Evolutionary conservation across 2,113 vertebrate genomes (phyloP).

Genomic region (Ptilorrhoa leucosticta): DNA sequence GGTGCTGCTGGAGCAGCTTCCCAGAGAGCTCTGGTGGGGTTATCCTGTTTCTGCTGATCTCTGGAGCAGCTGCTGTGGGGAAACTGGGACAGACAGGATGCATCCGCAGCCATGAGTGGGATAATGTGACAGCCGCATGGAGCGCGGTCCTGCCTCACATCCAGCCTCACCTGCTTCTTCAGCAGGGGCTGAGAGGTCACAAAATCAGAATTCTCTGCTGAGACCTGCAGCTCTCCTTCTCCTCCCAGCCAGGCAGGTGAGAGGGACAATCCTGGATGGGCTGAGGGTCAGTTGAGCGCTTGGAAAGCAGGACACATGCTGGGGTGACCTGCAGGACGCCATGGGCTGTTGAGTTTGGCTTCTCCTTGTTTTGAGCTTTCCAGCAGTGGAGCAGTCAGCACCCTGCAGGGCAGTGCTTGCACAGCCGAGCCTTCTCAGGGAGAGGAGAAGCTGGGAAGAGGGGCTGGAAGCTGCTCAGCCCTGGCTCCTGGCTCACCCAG

Average conservation of each 20-base stretch:
- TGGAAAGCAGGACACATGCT: not conserved
- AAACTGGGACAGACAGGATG: not conserved
- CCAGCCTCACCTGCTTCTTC: not conserved
- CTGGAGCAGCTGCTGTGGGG: not conserved
- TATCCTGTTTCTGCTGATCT: not conserved
- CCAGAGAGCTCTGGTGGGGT: not conserved
- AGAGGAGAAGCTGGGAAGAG: not conserved
- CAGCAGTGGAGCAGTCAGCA: not conserved
- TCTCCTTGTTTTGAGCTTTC: not conserved
- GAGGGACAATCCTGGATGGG: not conserved
- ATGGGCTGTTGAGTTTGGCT: not conserved
- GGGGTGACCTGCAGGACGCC: not conserved
- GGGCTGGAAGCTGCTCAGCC: not conserved
- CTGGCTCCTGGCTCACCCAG: not conserved
- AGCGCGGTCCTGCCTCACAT: not conserved
- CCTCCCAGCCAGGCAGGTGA: not conserved
- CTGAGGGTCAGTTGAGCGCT: too few species aligned
- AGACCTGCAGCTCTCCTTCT: not conserved
- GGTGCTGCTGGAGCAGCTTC: not conserved
- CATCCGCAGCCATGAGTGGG: rapidly evolving
- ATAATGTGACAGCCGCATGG: rapidly evolving
- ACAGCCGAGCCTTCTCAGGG: rapidly evolving
- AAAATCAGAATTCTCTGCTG: not conserved
- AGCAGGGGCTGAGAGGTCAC: not conserved
- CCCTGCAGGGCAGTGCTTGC: rapidly evolving